These are phyloP conservation scores for Riptortus pedestris DNA, from an alignment of 1,140 invertebrate genomes.

Conservation along the genomic window DNA sequence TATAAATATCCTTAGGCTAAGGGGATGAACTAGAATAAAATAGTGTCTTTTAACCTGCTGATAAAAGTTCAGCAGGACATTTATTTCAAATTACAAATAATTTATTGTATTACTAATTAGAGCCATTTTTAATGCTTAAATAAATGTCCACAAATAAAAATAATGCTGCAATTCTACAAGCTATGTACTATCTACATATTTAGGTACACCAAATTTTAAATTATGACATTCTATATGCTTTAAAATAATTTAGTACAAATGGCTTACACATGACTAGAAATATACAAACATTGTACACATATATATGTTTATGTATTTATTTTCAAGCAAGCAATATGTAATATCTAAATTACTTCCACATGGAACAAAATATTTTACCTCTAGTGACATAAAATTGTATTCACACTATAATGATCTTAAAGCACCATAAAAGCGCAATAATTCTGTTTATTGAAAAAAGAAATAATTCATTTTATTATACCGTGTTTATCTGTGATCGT, in stretches of 20 bases:
- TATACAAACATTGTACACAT: too few relatives aligned
- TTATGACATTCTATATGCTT: not conserved
- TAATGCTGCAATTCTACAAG: not conserved
- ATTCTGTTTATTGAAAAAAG: too few relatives aligned
- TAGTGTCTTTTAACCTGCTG: too few relatives aligned
- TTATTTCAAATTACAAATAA: conserved; percentile 6
- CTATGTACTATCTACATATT: conserved; percentile 3
- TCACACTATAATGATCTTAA: too few relatives aligned
- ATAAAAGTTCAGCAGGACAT: not conserved
- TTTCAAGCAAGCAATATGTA: not conserved
- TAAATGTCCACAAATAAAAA: not conserved
- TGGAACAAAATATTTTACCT: too few relatives aligned
- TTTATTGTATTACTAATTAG: conserved; percentile 3
- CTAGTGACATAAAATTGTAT: too few relatives aligned
- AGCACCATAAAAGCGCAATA: too few relatives aligned
- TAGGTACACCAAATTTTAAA: conserved; percentile 6
- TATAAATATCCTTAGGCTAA: too few relatives aligned
- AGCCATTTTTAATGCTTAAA: conserved; percentile 12
- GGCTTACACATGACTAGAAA: not conserved
- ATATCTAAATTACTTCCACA: too few relatives aligned
- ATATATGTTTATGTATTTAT: not conserved
- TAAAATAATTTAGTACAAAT: not conserved
- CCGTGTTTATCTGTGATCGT: too few relatives aligned
- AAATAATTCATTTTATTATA: too few relatives aligned
- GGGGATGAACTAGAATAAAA: too few relatives aligned